Percentiles rank a stretch among this genome's conserved stretches.
phyloP scores from a whole-genome alignment of 2,113 vertebrate genomes.

The Sterrhoptilus dennistouni region DNA sequence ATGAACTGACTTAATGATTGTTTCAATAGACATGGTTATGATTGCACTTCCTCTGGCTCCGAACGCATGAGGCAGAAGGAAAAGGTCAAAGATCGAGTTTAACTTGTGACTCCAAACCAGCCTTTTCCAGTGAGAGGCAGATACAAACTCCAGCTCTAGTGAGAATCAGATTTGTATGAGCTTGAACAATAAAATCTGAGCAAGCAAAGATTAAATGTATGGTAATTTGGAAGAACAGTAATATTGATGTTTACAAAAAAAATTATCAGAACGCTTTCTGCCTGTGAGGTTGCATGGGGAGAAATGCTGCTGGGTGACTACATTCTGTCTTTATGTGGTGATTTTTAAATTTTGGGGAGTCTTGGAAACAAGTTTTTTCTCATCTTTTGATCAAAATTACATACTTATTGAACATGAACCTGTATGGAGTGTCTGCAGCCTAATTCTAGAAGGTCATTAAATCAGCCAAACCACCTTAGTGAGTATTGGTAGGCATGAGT shows the following conservation, averaged over 20 bases:
- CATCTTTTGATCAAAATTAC: neutral
- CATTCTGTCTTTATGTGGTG: rapidly evolving
- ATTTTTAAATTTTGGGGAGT: neutral
- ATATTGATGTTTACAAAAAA: neutral
- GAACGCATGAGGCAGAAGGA: neutral
- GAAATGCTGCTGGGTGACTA: neutral
- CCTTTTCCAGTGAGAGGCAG: neutral
- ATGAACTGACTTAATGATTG: neutral
- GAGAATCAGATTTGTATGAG: neutral
- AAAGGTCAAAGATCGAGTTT: neutral
- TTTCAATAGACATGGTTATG: neutral
- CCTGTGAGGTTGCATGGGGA: rapidly evolving
- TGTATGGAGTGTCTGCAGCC: neutral
- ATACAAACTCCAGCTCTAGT: neutral
- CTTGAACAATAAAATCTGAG: neutral
- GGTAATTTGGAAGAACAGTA: neutral
- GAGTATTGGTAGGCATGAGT: neutral
- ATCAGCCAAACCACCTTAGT: neutral
- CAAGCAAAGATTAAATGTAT: neutral
- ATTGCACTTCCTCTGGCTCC: neutral
- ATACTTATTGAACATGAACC: neutral
- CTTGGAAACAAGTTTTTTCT: neutral
- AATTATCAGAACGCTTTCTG: neutral
- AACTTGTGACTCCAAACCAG: neutral
- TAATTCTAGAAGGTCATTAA: neutral